Evolutionary conservation across 1,140 invertebrate species (phyloP).

Genomic region (honey bee (Apis mellifera)): Amel_HAv3.1 CM009935.2:6466501-6467000

Average conservation of each 20-base stretch:
- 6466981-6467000: slow-evolving; percentile 81
- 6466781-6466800: slow-evolving; percentile 58
- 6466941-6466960: slow-evolving; percentile 70
- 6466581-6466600: no score
- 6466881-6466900: slow-evolving; percentile 18
- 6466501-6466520: no score
- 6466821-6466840: slow-evolving; percentile 32
- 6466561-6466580: no score
- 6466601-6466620: no score
- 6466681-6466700: no score
- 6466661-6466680: no score
- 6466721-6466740: neutral
- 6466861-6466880: slow-evolving; percentile 34
- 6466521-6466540: no score
- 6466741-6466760: neutral
- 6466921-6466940: slow-evolving; percentile 46
- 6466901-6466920: slow-evolving; percentile 25
- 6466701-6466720: neutral
- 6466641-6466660: no score
- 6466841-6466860: no score
- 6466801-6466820: slow-evolving; percentile 46
- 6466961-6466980: slow-evolving; percentile 79
- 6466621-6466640: no score
- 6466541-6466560: no score
- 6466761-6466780: slow-evolving; percentile 49